Base-by-base conservation (phyloP, 2,113 vertebrate species). In the Vicugna pacos region DNA sequence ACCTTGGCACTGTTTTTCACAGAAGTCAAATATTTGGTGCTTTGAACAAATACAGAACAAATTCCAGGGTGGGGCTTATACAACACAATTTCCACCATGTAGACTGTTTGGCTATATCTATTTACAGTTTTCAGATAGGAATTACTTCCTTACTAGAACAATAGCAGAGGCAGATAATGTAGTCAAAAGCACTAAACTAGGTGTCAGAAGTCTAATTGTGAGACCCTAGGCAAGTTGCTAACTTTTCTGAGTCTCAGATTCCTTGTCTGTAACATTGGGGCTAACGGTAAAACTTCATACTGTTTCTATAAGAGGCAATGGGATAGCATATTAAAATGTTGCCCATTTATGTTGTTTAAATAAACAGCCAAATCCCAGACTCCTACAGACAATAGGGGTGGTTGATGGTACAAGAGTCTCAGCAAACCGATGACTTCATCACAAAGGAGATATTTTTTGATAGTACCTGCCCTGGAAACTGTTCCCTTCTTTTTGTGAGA, bases 11-110 rank as follows among this genome's bases (percentile, higher is more conserved):
- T 58, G 1, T 89, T 93, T 93, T 94, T 82, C 73, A 69, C 5
- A 64, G 89, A 97, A 95, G 89, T 93, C 91, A 97, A 97, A 98
- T 97, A 98, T 97, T 96, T 97, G 93, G 56, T 93, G 69, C 42
- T 91, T 91, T 93, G 67, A 73, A 94, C 73, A 94, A 93, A 95
- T 60, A 52, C 35, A 64, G 83, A 79, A 67, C 22, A 82, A 62
- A 87, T 48, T 85, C 62, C 56, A 67, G 91, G 93, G 95, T 75
- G 56, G 75, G 91, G 62, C 30, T 77, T 48, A 8, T 10, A 65
- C 38, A 91, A n/a, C 54, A 91, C 89, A 75, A 7, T 64, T 90
- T 95, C 65, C 42, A 83, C 65, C 77, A 30, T 12, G 48, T 16
- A 76, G 38, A 56, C 65, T 84, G 35, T 38, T 75, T 75, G 87